phyloP scores from a whole-genome alignment of 2,888 invertebrate genomes.

The Tachina lurida region DNA sequence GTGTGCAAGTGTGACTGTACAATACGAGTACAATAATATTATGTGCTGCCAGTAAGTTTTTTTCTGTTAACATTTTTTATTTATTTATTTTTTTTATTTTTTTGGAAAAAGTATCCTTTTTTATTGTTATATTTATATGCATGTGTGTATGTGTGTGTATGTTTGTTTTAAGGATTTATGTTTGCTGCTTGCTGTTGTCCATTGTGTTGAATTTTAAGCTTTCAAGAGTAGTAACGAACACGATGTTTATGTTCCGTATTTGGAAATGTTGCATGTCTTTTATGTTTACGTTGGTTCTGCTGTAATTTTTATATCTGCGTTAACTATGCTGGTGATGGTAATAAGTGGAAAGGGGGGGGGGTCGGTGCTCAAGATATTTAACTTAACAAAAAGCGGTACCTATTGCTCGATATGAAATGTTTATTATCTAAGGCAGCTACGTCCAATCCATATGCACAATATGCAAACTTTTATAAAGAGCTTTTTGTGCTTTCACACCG shows the following conservation, averaged over 20 bases:
- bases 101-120: conserved; percentile 64
- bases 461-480: too few species aligned
- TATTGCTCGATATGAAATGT: too few species aligned
- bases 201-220: conserved; percentile 69
- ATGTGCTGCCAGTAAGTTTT: conserved; percentile 70
- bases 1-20: conserved; percentile 7
- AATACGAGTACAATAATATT: conserved; percentile 38
- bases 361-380: too few species aligned
- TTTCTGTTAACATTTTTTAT: conserved; percentile 68
- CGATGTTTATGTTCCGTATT: conserved; percentile 15
- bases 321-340: background rate
- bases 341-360: too few species aligned
- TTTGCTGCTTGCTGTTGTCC: conserved; percentile 61
- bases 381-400: too few species aligned
- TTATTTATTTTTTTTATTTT: conserved; percentile 57
- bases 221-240: conserved; percentile 33
- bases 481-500: too few species aligned
- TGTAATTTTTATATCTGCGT: conserved; percentile 64
- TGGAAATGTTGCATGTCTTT: conserved; percentile 47
- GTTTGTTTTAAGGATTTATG: conserved; percentile 70
- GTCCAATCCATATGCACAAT: too few species aligned
- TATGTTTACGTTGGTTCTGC: conserved; percentile 33
- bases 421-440: too few species aligned
- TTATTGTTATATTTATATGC: conserved; percentile 27
- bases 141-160: conserved; percentile 74